These are phyloP conservation scores for Trichopria drosophilae DNA, from an alignment of 2,888 invertebrate species.

Conservation along the genomic window DNA sequence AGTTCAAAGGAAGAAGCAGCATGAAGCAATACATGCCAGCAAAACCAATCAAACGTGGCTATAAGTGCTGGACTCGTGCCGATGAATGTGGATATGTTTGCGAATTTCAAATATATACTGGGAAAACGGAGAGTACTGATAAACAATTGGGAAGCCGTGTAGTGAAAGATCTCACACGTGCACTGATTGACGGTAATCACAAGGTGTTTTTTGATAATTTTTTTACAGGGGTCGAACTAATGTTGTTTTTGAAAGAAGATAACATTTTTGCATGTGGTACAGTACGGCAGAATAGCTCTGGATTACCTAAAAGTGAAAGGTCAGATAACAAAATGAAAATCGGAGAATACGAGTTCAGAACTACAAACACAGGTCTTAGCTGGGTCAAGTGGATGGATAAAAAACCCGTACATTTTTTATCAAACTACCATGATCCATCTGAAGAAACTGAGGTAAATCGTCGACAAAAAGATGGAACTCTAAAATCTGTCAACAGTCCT, in stretches of 20 bases:
- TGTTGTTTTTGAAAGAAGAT: slow-evolving; percentile 34
- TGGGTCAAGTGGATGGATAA: slow-evolving; percentile 47
- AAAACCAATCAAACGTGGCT: slow-evolving; percentile 3
- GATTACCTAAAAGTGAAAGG: slow-evolving; percentile 40
- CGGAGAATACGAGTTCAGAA: slow-evolving; percentile 37
- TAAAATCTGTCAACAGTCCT: no score
- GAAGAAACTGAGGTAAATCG: slow-evolving; percentile 15
- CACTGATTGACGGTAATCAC: slow-evolving; percentile 36
- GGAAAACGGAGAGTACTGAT: no score
- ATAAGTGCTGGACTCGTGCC: no score
- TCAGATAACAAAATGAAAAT: slow-evolving; percentile 37
- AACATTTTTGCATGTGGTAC: no score
- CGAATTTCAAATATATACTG: no score
- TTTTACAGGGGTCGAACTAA: slow-evolving; percentile 40
- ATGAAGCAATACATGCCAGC: slow-evolving; percentile 12
- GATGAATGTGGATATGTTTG: no score
- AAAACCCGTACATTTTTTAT: no score
- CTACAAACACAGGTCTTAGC: slow-evolving; percentile 35
- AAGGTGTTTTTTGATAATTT: slow-evolving; percentile 44
- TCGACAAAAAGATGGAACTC: no score
- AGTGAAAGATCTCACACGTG: no score
- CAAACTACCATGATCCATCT: slow-evolving; percentile 36
- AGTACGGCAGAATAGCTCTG: slow-evolving; percentile 40
- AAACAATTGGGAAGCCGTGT: no score
- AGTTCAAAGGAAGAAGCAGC: no score